Evolutionary conservation across 2,113 vertebrate species (phyloP), one percentile per base, ranked within the genome.

Genomic region (Pachyramphus minor): DNA sequence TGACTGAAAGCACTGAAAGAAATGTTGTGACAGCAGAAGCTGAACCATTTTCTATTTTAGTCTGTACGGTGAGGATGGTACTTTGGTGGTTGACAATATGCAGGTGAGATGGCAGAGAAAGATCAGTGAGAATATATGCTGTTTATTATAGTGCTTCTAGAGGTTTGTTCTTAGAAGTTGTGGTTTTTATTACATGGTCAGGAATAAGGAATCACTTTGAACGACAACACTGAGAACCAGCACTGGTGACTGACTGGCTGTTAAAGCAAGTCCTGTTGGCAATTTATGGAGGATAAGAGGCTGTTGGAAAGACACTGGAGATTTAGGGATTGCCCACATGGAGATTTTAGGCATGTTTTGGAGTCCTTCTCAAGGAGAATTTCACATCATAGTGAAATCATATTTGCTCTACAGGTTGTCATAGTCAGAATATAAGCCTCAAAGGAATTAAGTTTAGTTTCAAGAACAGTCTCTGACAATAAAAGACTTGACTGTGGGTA

Each of bases 1-100:
- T 53, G 69, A 80, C 28, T 69, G 66, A 71, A 85, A 76, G 39
- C 21, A 44, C 39, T 50, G 69, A 74, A 67, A 87, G 30, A 80
- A 83, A 47, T 44, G 7, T 68, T 80, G 8, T 64, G 52, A 63
- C 66, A 92, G 69, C 14, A 82, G 74, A 47, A 68, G 6, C 20
- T 37, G 39, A 33, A 42, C 53, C 11, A 23, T 77, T 87, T 93
- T 84, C 67, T 85, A 3, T 14, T 87, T 83, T 9, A 68, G n/a
- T 50, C 64, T 63, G 23, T 37, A 8, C 0, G 2, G n/a, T 30
- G 33, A 45, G 63, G 60, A n/a, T 52, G 64, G 68, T 52, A 35
- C 11, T 53, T 69, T 41, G 18, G 17, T 12, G 17, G 18, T 21
- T 4, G 3, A 76, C 31, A 45, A 15, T 0, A 33, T 0, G 0